phyloP scores from a whole-genome alignment of 35 echinoderm and acorn worm genomes.

The Heliocidaris erythrogramma region DNA sequence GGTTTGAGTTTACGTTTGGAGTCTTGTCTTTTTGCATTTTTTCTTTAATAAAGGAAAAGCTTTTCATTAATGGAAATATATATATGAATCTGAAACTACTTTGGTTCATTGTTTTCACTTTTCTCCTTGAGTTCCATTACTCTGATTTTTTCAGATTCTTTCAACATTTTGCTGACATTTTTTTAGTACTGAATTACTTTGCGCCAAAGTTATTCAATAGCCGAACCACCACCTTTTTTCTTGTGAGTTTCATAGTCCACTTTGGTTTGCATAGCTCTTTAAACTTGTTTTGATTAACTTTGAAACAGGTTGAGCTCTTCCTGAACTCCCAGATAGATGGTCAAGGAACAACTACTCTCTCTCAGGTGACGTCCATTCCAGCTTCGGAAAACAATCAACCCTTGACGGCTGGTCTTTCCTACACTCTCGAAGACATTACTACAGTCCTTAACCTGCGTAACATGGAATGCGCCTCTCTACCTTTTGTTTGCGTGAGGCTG shows the following conservation, averaged over 20 bases:
- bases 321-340: slow-evolving; percentile 29
- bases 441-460: not conserved
- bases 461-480: not conserved
- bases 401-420: not conserved
- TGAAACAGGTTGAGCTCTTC: slow-evolving; percentile 8
- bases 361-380: not conserved
- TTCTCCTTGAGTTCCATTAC: too few relatives aligned
- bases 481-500: slow-evolving; percentile 18
- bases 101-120: too few relatives aligned
- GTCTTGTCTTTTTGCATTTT: too few relatives aligned
- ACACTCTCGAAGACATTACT: not conserved
- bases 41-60: too few relatives aligned
- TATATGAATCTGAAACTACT: too few relatives aligned
- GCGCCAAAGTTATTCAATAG: too few relatives aligned
- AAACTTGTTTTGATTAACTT: not conserved
- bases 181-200: too few relatives aligned
- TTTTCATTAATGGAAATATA: too few relatives aligned
- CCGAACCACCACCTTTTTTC: too few relatives aligned
- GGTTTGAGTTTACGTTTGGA: too few relatives aligned
- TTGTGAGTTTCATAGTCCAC: not conserved
- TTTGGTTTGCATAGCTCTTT: not conserved
- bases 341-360: not conserved
- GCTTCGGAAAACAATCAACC: not conserved
- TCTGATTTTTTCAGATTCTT: too few relatives aligned
- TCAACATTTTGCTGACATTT: too few relatives aligned